phyloP scores from a whole-genome alignment of 2,797 vertebrate genomes.

The Nyctibius grandis region DNA sequence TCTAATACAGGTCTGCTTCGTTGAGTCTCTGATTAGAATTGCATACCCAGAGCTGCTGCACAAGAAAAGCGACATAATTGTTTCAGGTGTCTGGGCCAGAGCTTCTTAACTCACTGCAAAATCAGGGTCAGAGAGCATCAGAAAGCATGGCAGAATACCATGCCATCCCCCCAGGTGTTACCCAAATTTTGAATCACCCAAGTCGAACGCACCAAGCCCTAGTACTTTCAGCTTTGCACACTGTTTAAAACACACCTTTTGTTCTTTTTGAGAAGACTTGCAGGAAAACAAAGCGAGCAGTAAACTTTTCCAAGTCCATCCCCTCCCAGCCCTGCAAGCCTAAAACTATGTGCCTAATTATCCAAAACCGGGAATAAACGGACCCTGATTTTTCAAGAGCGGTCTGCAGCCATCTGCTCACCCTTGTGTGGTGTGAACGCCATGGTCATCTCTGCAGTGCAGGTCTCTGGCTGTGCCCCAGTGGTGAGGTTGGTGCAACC shows the following conservation, averaged over 20 bases:
- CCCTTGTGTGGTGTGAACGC: too few relatives aligned
- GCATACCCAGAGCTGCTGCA: neutral
- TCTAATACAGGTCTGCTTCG: neutral
- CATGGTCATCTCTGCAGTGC: neutral
- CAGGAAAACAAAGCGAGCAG: neutral
- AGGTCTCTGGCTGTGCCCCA: neutral
- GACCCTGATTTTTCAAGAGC: neutral
- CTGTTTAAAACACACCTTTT: neutral
- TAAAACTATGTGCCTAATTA: neutral
- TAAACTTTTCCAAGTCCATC: neutral
- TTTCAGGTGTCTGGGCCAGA: neutral
- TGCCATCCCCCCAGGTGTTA: neutral
- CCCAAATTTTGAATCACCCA: neutral
- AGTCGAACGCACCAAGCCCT: neutral
- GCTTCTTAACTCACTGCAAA: neutral
- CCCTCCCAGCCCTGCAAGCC: accelerated
- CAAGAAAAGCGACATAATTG: neutral
- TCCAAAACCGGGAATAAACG: neutral
- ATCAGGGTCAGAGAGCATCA: neutral
- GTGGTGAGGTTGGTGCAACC: neutral
- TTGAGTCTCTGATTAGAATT: neutral
- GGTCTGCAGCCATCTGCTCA: neutral
- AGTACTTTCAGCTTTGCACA: accelerated
- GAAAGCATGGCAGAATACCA: neutral
- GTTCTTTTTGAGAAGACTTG: neutral